Conservation (phyloP, 2,113 vertebrate genomes). For the Chaetorhynchus papuensis region DNA sequence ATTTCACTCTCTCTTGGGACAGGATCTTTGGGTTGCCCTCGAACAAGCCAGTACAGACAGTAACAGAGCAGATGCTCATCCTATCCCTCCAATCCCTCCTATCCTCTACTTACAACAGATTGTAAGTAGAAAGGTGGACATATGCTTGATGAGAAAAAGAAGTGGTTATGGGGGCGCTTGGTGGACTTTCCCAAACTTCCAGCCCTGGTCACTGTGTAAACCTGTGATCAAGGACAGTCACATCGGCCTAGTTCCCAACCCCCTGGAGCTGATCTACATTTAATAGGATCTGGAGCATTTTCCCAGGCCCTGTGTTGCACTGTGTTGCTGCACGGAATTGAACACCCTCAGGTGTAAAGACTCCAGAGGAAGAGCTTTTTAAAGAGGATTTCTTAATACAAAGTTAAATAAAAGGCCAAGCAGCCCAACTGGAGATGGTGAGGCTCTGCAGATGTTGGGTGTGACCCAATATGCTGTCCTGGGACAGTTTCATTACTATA, state of each 20-base stretch:
- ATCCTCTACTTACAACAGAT: neutral
- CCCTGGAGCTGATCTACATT: fast-evolving
- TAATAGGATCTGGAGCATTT: neutral
- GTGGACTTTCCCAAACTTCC: neutral
- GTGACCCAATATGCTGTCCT: neutral
- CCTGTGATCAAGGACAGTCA: neutral
- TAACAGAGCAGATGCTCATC: neutral
- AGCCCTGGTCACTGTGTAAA: fast-evolving
- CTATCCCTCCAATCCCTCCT: neutral
- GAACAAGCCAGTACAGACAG: neutral
- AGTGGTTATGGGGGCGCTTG: neutral
- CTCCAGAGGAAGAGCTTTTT: neutral
- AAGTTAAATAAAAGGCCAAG: neutral
- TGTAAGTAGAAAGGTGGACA: neutral
- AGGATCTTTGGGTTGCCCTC: neutral
- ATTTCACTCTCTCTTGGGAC: neutral
- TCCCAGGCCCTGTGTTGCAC: neutral
- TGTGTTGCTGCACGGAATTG: neutral
- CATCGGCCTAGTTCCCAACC: fast-evolving
- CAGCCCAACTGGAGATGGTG: neutral
- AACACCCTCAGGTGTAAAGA: neutral
- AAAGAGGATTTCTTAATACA: neutral
- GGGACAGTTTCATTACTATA: neutral
- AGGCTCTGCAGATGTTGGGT: neutral
- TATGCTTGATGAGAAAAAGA: neutral